Base-by-base conservation (phyloP, 2,113 vertebrate species). In the Mesoclemmys tuberculata region DNA sequence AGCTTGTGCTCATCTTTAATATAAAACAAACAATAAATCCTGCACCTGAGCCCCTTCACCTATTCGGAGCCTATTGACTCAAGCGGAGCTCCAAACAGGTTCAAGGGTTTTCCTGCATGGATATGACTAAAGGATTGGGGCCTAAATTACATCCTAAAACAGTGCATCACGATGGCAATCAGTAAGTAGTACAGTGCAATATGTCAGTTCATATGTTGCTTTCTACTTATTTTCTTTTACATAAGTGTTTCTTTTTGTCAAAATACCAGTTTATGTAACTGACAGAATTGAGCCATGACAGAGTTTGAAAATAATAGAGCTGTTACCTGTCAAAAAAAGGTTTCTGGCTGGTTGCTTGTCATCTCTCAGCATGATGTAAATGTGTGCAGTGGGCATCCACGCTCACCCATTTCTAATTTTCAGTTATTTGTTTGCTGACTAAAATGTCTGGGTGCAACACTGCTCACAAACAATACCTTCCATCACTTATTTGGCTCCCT, bases 1-100 rank as follows among this genome's bases (percentile, higher is more conserved):
- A 9, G 2, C 29, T 46, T 64, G 38, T 22, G 68, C 21, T 24
- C 24, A 46, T 46, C 24, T 77, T 41, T 29, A 77, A 46, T 27
- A 27, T 14, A 77, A 48, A 46, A 38, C 10, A 5, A 22, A 51
- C 0, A 1, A 13, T 1, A 14, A 12, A 35, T 1, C 29, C 10
- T 41, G 54, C 4, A 0, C 1, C 2, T 0, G 3, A 21, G n/a
- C 29, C 0, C 5, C 14, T 48, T 2, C 1, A 6, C 0, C 52
- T 4, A 26, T 0, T 1, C 31, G 26, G 2, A 81, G 49, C 29
- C 46, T 26, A 27, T n/a, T 0, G 48, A 46, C 44, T 79, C 64
- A 29, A 1, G 10, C 8, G 1, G 2, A 24, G 74, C 82, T 8
- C 5, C 1, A 0, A 0, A 0, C 12, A 0, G 41, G 14, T 0